phyloP scores from a whole-genome alignment of 2,797 vertebrate genomes.

The Bradypus variegatus region DNA sequence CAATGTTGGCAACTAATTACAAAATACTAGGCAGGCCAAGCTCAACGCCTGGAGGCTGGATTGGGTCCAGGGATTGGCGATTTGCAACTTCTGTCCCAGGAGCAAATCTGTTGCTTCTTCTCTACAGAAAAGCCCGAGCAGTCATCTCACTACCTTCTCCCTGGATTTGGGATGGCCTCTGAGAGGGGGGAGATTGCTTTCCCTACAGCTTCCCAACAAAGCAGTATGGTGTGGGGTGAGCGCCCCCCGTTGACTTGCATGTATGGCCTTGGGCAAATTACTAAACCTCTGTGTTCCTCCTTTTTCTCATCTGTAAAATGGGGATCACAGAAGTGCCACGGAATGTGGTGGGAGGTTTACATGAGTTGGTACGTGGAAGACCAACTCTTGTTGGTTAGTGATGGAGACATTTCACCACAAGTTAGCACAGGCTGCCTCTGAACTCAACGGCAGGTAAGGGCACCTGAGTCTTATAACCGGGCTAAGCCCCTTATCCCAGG shows the following conservation, averaged over 20 bases:
- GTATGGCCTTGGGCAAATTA: background rate
- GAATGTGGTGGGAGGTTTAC: background rate
- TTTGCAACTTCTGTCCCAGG: background rate
- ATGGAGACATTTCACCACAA: background rate
- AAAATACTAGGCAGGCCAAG: background rate
- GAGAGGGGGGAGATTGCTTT: background rate
- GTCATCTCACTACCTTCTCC: background rate
- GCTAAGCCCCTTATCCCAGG: background rate
- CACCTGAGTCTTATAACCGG: background rate
- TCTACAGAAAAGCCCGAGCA: background rate
- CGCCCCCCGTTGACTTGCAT: accelerated
- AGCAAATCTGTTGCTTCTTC: background rate
- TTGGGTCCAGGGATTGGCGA: background rate
- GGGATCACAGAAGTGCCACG: background rate
- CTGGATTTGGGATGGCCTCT: background rate
- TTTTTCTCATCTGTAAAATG: background rate
- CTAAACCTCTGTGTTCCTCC: background rate
- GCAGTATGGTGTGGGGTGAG: background rate
- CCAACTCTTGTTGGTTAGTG: too few species aligned
- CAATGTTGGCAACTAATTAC: background rate
- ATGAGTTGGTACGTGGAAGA: background rate
- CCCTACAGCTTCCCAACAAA: background rate
- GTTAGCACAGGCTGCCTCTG: background rate
- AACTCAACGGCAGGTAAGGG: background rate
- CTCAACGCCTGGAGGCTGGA: background rate